Evolutionary conservation across 64 coral and sea anemone genomes (phyloP).

Genomic region (Catalaphyllia jardinei): DNA sequence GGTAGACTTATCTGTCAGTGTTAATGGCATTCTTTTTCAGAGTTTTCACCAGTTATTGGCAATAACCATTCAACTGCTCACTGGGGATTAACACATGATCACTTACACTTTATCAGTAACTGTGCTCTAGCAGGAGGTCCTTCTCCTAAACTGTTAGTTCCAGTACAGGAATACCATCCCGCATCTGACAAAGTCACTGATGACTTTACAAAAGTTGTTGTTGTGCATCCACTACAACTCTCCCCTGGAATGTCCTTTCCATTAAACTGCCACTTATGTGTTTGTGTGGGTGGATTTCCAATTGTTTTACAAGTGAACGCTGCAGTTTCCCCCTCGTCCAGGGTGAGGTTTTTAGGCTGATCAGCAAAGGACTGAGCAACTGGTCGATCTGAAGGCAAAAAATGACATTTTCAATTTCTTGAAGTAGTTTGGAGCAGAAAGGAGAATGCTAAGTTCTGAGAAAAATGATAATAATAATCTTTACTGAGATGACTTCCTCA

Average conservation of each 20-base stretch:
- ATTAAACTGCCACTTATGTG: conserved; percentile 75
- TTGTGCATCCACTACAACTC: not conserved
- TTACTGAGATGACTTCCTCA: no score
- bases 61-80: no score
- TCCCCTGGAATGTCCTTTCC: conserved; percentile 47
- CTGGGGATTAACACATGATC: no score
- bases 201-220: not conserved
- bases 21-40: no score
- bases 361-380: conserved; percentile 66
- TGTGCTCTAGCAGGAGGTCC: conserved; percentile 63
- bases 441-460: not conserved
- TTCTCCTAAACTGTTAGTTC: conserved; percentile 56
- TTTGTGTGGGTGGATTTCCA: conserved; percentile 53
- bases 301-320: conserved; percentile 70
- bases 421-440: not conserved
- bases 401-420: not conserved
- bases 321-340: conserved; percentile 36
- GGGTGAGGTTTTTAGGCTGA: conserved; percentile 76
- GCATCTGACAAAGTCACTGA: conserved; percentile 24
- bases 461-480: no score
- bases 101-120: conserved; percentile 80
- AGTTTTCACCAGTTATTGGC: no score
- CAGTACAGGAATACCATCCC: conserved; percentile 78
- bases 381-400: conserved; percentile 69
- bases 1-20: no score